A percentile compares a stretch with the other conserved stretches of the same genome.
Conservation (phyloP, 2,888 invertebrate genomes). For the Cordilura impudica region DNA sequence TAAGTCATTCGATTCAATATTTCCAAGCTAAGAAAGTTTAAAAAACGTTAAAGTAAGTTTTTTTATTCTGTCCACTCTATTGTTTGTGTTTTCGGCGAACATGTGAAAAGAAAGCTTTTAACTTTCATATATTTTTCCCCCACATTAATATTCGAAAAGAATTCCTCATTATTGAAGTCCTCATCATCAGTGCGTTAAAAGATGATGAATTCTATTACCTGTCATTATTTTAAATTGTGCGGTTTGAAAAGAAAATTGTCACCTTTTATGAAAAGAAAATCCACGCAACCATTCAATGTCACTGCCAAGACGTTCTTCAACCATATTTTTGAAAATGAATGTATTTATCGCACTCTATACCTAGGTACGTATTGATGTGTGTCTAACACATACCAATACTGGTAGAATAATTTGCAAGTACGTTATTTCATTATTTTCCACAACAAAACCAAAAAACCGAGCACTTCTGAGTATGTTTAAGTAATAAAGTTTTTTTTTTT, state of each 20-base stretch:
- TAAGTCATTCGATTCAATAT: too few relatives aligned
- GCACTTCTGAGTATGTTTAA: background rate
- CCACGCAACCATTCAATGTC: slow-evolving; percentile 29
- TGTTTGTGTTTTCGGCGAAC: too few relatives aligned
- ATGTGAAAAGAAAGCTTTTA: background rate
- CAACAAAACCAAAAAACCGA: background rate
- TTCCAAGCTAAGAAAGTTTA: too few relatives aligned
- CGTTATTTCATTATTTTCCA: background rate
- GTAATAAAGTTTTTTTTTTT: slow-evolving; percentile 8
- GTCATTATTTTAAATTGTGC: slow-evolving; percentile 52
- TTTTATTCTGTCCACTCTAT: too few relatives aligned
- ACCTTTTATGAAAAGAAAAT: background rate
- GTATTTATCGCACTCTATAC: background rate
- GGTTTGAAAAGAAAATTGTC: slow-evolving; percentile 42
- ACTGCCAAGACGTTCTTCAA: background rate
- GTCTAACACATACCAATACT: background rate
- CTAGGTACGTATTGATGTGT: background rate
- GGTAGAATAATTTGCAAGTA: background rate
- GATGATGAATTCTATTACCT: slow-evolving; percentile 46
- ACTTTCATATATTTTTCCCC: background rate
- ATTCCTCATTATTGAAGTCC: slow-evolving; percentile 33
- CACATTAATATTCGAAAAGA: background rate
- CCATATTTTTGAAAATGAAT: background rate
- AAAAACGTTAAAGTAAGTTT: too few relatives aligned
- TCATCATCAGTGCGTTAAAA: slow-evolving; percentile 37